Percentiles rank a stretch among this genome's conserved stretches.
phyloP scores from a whole-genome alignment of 2,888 invertebrate species.

The Drosophila anomelani region DNA sequence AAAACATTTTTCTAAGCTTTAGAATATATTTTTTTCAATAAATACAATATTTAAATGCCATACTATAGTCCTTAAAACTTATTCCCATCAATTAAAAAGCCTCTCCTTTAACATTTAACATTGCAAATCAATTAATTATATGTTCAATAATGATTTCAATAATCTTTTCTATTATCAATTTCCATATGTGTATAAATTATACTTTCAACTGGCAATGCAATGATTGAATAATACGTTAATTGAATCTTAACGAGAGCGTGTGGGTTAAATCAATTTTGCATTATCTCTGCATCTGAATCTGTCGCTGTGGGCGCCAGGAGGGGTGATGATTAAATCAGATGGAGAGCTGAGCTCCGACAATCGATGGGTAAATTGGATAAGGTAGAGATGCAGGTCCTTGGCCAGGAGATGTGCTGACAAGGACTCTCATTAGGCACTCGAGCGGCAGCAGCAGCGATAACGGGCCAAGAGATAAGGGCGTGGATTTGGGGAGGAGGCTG shows the following conservation, averaged over 20 bases:
- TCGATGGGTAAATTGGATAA: constrained; percentile 36
- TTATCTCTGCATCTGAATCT: constrained; percentile 11
- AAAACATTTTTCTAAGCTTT: neutral
- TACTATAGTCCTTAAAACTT: accelerated
- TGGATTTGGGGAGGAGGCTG: constrained; percentile 6
- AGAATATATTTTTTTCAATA: neutral
- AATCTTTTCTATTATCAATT: constrained; percentile 10
- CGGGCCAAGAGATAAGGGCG: constrained; percentile 58
- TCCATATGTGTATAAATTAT: neutral
- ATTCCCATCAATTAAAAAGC: neutral
- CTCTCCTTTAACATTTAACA: neutral
- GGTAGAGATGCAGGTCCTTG: constrained; percentile 56
- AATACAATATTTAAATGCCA: neutral
- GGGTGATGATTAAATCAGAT: constrained; percentile 23
- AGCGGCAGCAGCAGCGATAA: constrained; percentile 57
- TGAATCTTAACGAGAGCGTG: constrained; percentile 16
- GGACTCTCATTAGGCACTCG: constrained; percentile 69
- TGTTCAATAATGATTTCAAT: neutral
- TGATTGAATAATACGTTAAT: constrained; percentile 14
- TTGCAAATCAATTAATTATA: neutral
- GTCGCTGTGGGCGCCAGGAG: neutral
- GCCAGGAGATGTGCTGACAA: constrained; percentile 43
- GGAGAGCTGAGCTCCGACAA: constrained; percentile 56
- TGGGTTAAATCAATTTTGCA: constrained; percentile 12
- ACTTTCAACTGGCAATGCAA: neutral